Percentiles rank a stretch among this genome's conserved stretches.
phyloP scores from a whole-genome alignment of 2,888 invertebrate genomes.

The Pandemis corylana region DNA sequence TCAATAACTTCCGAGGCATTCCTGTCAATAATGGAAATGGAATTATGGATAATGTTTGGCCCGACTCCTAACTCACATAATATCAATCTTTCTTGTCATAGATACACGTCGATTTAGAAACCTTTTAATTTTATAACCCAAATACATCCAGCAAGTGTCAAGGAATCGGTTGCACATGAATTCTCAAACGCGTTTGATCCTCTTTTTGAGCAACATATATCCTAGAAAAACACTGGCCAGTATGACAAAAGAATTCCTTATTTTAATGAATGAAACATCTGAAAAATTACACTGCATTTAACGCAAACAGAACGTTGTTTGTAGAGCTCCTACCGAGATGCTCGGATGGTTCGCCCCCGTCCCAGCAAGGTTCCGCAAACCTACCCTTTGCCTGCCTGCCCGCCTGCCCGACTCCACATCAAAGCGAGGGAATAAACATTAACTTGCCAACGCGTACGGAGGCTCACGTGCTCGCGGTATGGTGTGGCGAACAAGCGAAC shows the following conservation, averaged over 20 bases:
- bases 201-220: not conserved
- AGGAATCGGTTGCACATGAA: no score
- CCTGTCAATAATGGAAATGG: not conserved
- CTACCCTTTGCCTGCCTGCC: constrained; percentile 63
- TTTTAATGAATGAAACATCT: not conserved
- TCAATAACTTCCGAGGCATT: constrained; percentile 10
- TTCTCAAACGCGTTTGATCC: no score
- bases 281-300: constrained; percentile 1
- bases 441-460: constrained; percentile 58
- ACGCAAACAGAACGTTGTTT: not conserved
- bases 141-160: no score
- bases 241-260: not conserved
- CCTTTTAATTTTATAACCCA: no score
- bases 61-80: not conserved
- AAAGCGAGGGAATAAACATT: constrained; percentile 73
- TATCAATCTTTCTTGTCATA: not conserved
- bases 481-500: constrained; percentile 7
- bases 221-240: not conserved
- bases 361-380: constrained; percentile 69
- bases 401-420: constrained; percentile 70
- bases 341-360: constrained; percentile 50
- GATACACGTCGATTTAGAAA: not conserved
- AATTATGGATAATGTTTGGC: not conserved
- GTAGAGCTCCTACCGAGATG: not conserved
- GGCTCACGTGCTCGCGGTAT: constrained; percentile 12